These are phyloP conservation scores for Apteryx owenii DNA, from an alignment of 2,113 vertebrate species.

Conservation along the genomic window DNA sequence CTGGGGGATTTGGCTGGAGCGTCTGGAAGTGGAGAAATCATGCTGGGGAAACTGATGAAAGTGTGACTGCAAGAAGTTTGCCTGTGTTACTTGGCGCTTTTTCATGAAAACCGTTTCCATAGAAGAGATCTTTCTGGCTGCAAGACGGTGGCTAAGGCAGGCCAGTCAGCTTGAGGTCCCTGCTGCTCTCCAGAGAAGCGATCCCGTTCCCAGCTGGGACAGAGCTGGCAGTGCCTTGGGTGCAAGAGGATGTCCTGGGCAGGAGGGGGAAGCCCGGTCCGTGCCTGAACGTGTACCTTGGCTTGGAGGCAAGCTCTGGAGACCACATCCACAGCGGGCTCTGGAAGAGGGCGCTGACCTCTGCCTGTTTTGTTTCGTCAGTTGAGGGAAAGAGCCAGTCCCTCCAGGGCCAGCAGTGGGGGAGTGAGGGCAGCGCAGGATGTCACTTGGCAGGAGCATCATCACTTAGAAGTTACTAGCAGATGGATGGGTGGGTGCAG, in stretches of 20 bases:
- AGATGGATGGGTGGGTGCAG: not conserved
- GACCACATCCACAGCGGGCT: not conserved
- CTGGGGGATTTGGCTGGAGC: not conserved
- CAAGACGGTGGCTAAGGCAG: not conserved
- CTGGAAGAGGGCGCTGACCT: not conserved
- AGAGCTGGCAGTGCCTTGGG: not conserved
- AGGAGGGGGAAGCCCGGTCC: not conserved
- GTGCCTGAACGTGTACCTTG: not conserved
- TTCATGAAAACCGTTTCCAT: not conserved
- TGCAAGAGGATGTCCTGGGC: not conserved
- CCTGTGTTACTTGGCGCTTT: constrained; percentile 30
- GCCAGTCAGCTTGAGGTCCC: not conserved
- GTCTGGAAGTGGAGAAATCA: not conserved
- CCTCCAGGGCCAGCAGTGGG: rapidly evolving
- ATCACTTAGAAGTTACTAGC: not conserved
- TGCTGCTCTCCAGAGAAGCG: not conserved
- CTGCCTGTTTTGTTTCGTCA: not conserved
- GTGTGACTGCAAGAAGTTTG: not conserved
- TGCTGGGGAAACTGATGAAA: constrained; percentile 15
- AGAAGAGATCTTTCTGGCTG: not conserved
- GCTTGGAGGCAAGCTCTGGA: not conserved
- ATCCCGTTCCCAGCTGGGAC: not conserved
- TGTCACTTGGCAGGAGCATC: not conserved
- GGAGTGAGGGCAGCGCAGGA: not conserved
- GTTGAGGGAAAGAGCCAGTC: not conserved